Evolutionary conservation across 2,888 invertebrate species (phyloP).

Genomic region (Tiphia femorata): DNA sequence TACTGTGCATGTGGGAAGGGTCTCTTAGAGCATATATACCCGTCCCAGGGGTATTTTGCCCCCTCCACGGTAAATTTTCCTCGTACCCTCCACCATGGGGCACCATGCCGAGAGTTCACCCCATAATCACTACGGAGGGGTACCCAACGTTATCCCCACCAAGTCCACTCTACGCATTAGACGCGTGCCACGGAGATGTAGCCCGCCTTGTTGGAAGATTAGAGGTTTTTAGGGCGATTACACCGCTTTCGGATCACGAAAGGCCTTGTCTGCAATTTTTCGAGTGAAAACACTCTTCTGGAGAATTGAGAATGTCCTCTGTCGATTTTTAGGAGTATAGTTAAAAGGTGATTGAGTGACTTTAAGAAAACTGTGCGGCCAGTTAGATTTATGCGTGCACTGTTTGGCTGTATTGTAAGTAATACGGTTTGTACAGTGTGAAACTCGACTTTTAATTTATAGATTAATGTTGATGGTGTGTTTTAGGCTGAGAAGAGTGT

Average conservation of each 20-base stretch:
- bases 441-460: too few species aligned
- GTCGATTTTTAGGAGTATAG: too few species aligned
- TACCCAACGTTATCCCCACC: conserved; percentile 41
- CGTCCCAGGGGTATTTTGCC: conserved; percentile 58
- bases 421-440: too few species aligned
- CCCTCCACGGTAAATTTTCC: conserved; percentile 52
- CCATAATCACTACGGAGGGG: conserved; percentile 57
- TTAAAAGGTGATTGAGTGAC: too few species aligned
- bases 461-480: too few species aligned
- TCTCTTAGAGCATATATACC: conserved; percentile 62
- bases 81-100: conserved; percentile 52
- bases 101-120: conserved; percentile 58
- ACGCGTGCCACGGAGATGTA: conserved; percentile 59
- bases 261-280: too few species aligned
- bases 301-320: too few species aligned
- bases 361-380: too few species aligned
- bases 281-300: too few species aligned
- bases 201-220: conserved; percentile 62
- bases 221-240: conserved; percentile 65
- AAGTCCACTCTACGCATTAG: conserved; percentile 38
- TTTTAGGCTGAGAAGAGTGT: too few species aligned
- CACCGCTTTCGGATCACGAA: conserved; percentile 47
- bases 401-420: too few species aligned
- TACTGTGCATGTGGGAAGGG: conserved; percentile 62
- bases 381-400: too few species aligned